Base-by-base conservation (phyloP, 2,113 vertebrate species). In the Dicrurus megarhynchus region DNA sequence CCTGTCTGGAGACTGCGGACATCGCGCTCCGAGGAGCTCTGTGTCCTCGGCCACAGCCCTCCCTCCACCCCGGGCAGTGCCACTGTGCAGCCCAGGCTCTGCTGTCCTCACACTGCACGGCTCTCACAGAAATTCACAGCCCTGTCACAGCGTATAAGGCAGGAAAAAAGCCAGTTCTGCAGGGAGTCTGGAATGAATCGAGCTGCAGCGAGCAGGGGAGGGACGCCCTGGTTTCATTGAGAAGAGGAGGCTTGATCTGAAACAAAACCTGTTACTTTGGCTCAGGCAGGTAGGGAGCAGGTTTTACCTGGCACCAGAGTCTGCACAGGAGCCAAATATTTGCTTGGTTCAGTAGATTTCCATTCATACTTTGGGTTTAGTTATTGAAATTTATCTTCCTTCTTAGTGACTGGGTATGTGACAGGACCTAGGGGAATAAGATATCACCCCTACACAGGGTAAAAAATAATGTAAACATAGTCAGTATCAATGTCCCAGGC, bases 11-110 rank as follows among this genome's bases (percentile, higher is more conserved):
- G 33, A 5, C 56, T 5, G 28, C 1, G 6, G 69, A 13, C 18
- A 1, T 1, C 2, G 46, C 16, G 44, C 60, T 87, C 30, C 1
- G 0, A 83, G 78, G 56, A 68, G 61, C 47, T 35, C 41, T 2
- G 47, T 1, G 0, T 42, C 61, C 42, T 22, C 1, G 0, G 42
- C 63, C 3, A 0, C 60, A 55, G 60, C 83, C 50, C 7, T 67
- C 18, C 27, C 22, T 33, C 30, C 3, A 39, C 52, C 60, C 79
- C 42, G 0, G 2, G 71, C 53, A 7, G 3, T 32, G 37, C 47
- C 7, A 0, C 20, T 3, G 47, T 10, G 52, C 89, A 86, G 71
- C 41, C 57, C 12, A 1, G 60, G 64, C 76, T 55, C 53, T 32
- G n/a, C 71, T 60, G 52, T 44, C n/a, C 55, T 41, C 8, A 16